These are phyloP conservation scores for Pseudomyrmex dendroicus DNA, from an alignment of 1,140 invertebrate genomes.

Conservation along the genomic window DNA sequence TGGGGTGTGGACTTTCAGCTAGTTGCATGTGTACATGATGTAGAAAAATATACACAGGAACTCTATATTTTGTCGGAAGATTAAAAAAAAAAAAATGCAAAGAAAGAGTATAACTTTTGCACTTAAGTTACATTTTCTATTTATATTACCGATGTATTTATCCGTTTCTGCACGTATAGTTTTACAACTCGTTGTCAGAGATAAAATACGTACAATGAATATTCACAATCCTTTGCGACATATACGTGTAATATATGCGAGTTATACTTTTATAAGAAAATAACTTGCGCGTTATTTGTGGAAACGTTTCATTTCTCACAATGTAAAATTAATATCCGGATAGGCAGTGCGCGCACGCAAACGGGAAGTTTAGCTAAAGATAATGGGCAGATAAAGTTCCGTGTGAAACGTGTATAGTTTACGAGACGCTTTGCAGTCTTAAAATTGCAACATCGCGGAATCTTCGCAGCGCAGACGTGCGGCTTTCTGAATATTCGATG, in stretches of 20 bases:
- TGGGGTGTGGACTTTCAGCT: constrained; percentile 14
- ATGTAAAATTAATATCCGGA: constrained; percentile 62
- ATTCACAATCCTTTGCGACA: not conserved
- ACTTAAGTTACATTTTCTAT: constrained; percentile 22
- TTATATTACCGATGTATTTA: not conserved
- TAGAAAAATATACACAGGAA: constrained; percentile 43
- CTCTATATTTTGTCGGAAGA: constrained; percentile 37
- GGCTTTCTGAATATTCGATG: constrained; percentile 66
- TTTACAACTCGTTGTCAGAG: not conserved
- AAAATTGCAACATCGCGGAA: constrained; percentile 59
- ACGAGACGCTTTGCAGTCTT: constrained; percentile 32
- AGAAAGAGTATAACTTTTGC: constrained; percentile 18
- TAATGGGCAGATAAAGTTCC: constrained; percentile 39
- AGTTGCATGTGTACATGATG: constrained; percentile 47
- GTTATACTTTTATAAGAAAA: constrained; percentile 7
- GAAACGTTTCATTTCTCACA: constrained; percentile 31
- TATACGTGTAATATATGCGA: not conserved
- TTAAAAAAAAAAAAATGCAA: constrained; percentile 36
- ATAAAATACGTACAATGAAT: not conserved
- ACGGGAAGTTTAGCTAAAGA: constrained; percentile 34
- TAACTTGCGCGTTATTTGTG: constrained; percentile 4
- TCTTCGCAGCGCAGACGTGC: constrained; percentile 14
- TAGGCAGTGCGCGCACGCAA: not conserved
- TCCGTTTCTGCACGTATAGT: not conserved
- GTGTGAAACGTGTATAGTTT: constrained; percentile 42